Evolutionary conservation across 2,888 invertebrate genomes (phyloP).

Genomic region (Calliopum simillimum): DNA sequence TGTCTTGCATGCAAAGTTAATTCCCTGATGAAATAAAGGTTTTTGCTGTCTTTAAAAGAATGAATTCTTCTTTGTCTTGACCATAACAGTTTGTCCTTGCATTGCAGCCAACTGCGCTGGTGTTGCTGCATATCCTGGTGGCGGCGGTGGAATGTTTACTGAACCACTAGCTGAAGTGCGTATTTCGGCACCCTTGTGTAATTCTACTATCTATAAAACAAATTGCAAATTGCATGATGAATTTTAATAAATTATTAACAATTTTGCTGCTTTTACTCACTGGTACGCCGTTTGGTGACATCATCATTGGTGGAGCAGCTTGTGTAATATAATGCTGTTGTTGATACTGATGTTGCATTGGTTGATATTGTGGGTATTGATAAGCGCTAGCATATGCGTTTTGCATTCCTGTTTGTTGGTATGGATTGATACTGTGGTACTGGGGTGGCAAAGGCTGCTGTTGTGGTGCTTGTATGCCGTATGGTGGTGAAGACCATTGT

Average conservation of each 20-base stretch:
- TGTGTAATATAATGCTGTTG: slow-evolving; percentile 4
- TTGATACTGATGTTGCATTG: slow-evolving; percentile 45
- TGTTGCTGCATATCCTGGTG: slow-evolving; percentile 64
- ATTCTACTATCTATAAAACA: slow-evolving; percentile 45
- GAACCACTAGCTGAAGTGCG: slow-evolving; percentile 54
- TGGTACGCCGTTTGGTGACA: background rate
- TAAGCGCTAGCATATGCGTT: slow-evolving; percentile 1
- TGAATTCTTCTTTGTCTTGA: slow-evolving; percentile 58
- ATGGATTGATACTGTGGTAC: slow-evolving; percentile 28
- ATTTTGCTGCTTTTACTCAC: slow-evolving; percentile 22
- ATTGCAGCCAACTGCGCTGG: slow-evolving; percentile 64
- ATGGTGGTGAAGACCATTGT: slow-evolving; percentile 32
- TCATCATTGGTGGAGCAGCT: slow-evolving; percentile 11
- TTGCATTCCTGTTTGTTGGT: slow-evolving; percentile 2
- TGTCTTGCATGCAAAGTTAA: too few relatives aligned
- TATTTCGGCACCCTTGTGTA: slow-evolving; percentile 57
- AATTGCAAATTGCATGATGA: background rate
- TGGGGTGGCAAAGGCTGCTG: slow-evolving; percentile 28
- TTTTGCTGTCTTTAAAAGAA: slow-evolving; percentile 51
- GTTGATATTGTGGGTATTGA: slow-evolving; percentile 20
- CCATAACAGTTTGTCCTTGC: slow-evolving; percentile 62
- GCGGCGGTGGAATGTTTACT: slow-evolving; percentile 64
- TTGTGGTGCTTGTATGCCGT: slow-evolving; percentile 30
- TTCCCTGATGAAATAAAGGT: background rate
- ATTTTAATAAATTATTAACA: slow-evolving; percentile 1